These are phyloP conservation scores for Dallia pectoralis DNA, from an alignment of 2,797 vertebrate genomes.

Conservation along the genomic window DNA sequence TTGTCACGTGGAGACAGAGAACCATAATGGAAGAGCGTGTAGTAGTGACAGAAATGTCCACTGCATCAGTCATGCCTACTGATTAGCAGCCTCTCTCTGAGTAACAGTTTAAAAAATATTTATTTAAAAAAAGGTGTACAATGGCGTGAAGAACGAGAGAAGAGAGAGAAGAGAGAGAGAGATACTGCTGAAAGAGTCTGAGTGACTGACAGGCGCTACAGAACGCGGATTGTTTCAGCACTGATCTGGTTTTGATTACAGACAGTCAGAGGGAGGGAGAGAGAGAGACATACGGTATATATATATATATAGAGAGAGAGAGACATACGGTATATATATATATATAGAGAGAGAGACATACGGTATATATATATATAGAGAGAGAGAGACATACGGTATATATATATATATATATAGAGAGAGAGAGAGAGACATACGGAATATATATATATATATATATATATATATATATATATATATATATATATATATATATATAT, in stretches of 20 bases:
- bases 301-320: constrained; percentile 6
- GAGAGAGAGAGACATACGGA: constrained; percentile 38
- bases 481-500: too few relatives aligned
- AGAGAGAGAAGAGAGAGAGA: constrained; percentile 12
- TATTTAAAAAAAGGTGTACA: too few relatives aligned
- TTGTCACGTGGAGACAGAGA: background rate
- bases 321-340: constrained; percentile 7
- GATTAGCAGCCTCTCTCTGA: too few relatives aligned
- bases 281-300: too few relatives aligned
- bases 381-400: constrained; percentile 11
- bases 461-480: constrained; percentile 12
- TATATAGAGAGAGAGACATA: constrained; percentile 34
- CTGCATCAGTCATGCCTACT: too few relatives aligned
- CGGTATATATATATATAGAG: too few relatives aligned
- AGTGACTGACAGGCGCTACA: constrained; percentile 69
- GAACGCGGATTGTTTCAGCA: constrained; percentile 71
- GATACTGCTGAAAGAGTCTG: constrained; percentile 44
- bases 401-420: constrained; percentile 2
- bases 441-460: too few relatives aligned
- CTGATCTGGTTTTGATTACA: constrained; percentile 82
- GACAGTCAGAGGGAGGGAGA: constrained; percentile 13
- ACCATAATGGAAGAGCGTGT: background rate
- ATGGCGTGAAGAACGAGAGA: background rate
- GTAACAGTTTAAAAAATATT: too few relatives aligned
- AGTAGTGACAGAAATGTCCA: background rate